These are phyloP conservation scores for Eupithecia insigniata DNA, from an alignment of 2,888 invertebrate species.

Conservation along the genomic window DNA sequence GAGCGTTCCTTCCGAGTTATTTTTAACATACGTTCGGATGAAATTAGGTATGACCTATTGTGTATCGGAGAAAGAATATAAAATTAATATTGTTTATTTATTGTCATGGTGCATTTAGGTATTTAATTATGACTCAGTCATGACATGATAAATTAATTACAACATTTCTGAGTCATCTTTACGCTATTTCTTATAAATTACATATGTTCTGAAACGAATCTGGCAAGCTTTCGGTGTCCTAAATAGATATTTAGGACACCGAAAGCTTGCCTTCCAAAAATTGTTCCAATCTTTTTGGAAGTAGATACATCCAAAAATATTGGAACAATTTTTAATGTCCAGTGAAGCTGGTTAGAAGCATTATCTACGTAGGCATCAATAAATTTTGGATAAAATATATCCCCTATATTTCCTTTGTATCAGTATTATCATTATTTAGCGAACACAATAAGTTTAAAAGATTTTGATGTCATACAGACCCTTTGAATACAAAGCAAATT, in stretches of 20 bases:
- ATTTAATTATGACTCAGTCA: background rate
- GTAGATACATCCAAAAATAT: too few species aligned
- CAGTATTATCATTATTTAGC: too few species aligned
- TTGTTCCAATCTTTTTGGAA: too few species aligned
- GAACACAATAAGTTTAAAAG: too few species aligned
- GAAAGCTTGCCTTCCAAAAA: too few species aligned
- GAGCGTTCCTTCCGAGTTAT: constrained; percentile 43
- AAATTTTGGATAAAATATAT: too few species aligned
- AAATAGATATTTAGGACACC: too few species aligned
- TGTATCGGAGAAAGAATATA: constrained; percentile 21
- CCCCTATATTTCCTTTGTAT: too few species aligned
- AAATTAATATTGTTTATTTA: background rate
- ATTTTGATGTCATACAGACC: too few species aligned
- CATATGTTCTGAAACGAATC: background rate
- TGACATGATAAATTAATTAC: background rate
- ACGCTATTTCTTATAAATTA: background rate
- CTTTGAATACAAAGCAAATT: too few species aligned
- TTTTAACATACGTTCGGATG: constrained; percentile 40
- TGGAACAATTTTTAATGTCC: background rate
- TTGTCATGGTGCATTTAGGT: background rate
- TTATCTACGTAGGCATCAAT: too few species aligned
- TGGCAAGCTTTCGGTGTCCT: background rate
- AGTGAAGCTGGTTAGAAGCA: background rate
- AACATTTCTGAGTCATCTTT: background rate
- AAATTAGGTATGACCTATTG: constrained; percentile 40